A percentile compares a stretch with the other conserved stretches of the same genome.
Evolutionary conservation across 1,140 invertebrate genomes (phyloP).

Genomic region (Mamestra configurata): DNA sequence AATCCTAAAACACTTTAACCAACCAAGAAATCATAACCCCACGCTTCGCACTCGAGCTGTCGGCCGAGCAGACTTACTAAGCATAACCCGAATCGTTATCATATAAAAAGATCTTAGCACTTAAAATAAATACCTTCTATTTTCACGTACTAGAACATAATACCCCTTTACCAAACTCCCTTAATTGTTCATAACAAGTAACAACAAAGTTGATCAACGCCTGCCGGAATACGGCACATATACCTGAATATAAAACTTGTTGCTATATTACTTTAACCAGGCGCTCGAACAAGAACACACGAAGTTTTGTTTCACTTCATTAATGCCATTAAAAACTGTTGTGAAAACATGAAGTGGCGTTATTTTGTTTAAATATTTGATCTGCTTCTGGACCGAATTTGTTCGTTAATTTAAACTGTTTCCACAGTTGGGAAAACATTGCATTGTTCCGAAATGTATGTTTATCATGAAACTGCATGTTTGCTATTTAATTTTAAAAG

Average conservation of each 20-base stretch:
- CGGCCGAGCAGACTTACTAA: too few species aligned
- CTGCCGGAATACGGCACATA: conserved; percentile 9
- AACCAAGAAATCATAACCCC: too few species aligned
- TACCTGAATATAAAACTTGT: conserved; percentile 33
- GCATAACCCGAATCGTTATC: not conserved
- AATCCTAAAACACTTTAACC: too few species aligned
- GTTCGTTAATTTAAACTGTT: not conserved
- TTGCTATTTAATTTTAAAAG: not conserved
- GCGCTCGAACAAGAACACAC: conserved; percentile 12
- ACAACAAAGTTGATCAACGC: conserved; percentile 38
- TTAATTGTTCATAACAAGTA: conserved; percentile 30
- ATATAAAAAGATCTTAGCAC: not conserved
- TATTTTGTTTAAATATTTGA: not conserved
- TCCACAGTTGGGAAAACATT: not conserved
- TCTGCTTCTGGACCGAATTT: not conserved
- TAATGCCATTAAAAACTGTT: not conserved
- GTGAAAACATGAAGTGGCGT: not conserved
- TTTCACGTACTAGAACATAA: not conserved
- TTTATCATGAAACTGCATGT: not conserved
- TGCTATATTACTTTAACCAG: conserved; percentile 55
- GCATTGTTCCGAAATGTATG: not conserved
- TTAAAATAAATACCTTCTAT: not conserved
- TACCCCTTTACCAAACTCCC: conserved; percentile 4
- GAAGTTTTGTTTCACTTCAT: not conserved
- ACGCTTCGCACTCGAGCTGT: too few species aligned